A percentile compares a stretch with the other conserved stretches of the same genome.
Conservation (phyloP, 2,113 vertebrate species). For the Dermatemys mawii region DNA sequence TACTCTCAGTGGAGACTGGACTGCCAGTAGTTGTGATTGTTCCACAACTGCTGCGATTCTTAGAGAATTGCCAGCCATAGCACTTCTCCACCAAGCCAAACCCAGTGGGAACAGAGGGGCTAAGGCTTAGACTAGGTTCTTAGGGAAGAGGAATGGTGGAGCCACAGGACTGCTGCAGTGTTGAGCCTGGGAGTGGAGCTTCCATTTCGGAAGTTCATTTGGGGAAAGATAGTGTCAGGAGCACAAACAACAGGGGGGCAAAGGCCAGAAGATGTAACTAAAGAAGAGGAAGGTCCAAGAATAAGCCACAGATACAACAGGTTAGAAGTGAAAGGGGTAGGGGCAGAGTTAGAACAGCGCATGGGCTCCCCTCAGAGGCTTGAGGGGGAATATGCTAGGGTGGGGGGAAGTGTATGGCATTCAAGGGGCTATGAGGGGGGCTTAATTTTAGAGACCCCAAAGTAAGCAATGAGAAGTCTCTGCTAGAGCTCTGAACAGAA, state of each 20-base stretch:
- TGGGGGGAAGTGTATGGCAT: background rate
- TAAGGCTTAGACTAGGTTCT: background rate
- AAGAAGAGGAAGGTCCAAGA: background rate
- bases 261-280: background rate
- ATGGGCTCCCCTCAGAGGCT: background rate
- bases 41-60: background rate
- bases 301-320: fast-evolving
- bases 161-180: background rate
- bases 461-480: background rate
- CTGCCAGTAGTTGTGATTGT: background rate
- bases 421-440: background rate
- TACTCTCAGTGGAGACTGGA: background rate
- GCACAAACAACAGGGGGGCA: background rate
- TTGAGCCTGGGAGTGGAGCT: background rate
- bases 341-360: background rate
- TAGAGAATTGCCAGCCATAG: background rate
- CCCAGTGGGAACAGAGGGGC: background rate
- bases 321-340: background rate
- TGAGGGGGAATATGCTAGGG: background rate
- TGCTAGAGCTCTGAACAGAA: background rate
- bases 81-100: background rate
- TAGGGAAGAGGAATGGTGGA: background rate
- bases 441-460: background rate
- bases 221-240: background rate
- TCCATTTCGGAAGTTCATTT: background rate